Conservation (phyloP, 2,113 vertebrate species). For the Pangasianodon hypophthalmus region DNA sequence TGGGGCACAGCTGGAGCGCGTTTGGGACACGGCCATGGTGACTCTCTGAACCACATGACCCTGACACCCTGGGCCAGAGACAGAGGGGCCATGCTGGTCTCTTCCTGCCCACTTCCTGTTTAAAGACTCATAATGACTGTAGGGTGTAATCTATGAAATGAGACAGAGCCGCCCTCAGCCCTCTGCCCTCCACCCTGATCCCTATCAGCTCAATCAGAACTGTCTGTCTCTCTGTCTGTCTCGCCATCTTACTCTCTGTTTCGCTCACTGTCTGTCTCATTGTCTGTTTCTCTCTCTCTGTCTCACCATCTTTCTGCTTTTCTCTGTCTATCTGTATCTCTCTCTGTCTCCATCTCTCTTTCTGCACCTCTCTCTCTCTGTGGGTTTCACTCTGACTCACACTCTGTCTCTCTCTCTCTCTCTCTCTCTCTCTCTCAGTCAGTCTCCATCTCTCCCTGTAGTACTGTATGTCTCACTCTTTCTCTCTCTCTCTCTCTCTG, state of each 20-base stretch:
- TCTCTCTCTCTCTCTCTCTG: background rate
- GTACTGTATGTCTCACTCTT: background rate
- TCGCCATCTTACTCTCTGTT: background rate
- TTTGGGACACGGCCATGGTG: background rate
- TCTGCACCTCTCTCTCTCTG: background rate
- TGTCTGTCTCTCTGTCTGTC: background rate
- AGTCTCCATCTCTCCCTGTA: background rate
- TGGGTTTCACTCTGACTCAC: background rate
- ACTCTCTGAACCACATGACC: background rate
- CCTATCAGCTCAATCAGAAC: slow-evolving; percentile 12
- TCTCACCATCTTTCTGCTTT: background rate
- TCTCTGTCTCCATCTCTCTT: background rate
- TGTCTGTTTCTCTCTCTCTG: background rate
- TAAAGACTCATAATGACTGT: slow-evolving; percentile 20
- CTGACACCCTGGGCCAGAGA: background rate
- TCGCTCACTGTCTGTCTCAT: background rate
- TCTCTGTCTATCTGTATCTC: background rate
- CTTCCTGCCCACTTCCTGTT: slow-evolving; percentile 33
- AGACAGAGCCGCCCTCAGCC: background rate
- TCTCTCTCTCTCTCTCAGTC: background rate
- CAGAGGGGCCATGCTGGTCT: background rate
- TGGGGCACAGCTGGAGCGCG: background rate
- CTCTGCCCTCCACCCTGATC: slow-evolving; percentile 4
- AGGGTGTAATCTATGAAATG: slow-evolving; percentile 12
- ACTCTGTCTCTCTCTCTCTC: background rate